A percentile compares a stretch with the other conserved stretches of the same genome.
Conservation (phyloP, 2,888 invertebrate species). For the Erannis defoliaria region DNA sequence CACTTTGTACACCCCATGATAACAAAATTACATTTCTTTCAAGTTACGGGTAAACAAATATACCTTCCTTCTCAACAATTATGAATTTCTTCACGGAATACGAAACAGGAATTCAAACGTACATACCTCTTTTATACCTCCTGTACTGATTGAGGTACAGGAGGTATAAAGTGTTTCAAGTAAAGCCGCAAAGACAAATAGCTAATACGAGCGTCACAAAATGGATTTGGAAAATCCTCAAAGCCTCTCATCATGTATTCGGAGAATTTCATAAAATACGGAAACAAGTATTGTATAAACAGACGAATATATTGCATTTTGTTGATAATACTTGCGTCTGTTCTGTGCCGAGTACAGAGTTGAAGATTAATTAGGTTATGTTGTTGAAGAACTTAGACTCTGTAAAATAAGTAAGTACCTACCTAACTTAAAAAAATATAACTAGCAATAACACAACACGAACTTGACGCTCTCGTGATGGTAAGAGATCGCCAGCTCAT, state of each 20-base stretch:
- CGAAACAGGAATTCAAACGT: conserved; percentile 6
- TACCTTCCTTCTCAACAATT: background rate
- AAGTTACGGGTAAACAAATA: background rate
- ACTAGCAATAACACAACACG: too few relatives aligned
- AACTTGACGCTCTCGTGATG: too few relatives aligned
- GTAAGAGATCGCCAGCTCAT: too few relatives aligned
- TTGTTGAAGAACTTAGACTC: background rate
- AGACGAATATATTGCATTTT: conserved; percentile 17
- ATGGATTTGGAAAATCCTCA: conserved; percentile 28
- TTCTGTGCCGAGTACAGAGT: background rate
- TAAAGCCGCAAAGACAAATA: conserved; percentile 19
- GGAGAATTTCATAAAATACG: conserved; percentile 21
- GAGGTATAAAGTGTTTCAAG: conserved; percentile 13
- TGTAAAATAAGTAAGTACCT: too few relatives aligned
- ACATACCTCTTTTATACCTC: too few relatives aligned
- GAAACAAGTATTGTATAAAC: conserved; percentile 10
- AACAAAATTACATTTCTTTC: background rate
- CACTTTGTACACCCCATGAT: background rate
- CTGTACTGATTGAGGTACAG: conserved; percentile 12
- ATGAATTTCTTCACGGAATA: conserved; percentile 4
- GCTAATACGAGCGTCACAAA: conserved; percentile 24
- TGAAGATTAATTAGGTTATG: conserved; percentile 1
- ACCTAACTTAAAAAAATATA: too few relatives aligned
- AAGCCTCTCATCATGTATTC: conserved; percentile 17
- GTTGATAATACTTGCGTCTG: conserved; percentile 10